Conservation (phyloP, 2,113 vertebrate species). For the Callospermophilus lateralis region DNA sequence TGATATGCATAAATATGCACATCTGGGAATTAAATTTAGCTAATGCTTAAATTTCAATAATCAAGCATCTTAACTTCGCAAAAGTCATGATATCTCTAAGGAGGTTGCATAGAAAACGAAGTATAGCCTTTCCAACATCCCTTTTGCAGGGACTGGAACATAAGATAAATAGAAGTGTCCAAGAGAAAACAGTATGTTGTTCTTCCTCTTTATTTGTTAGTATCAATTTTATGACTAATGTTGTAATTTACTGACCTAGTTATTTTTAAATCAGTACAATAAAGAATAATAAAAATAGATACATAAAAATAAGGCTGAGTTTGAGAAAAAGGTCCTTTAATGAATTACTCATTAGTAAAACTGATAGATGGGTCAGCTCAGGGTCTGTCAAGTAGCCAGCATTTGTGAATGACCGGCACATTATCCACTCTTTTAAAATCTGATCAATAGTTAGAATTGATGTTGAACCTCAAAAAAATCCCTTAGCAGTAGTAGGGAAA, state of each 20-base stretch:
- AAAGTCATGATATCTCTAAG: constrained; percentile 32
- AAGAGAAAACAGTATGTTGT: neutral
- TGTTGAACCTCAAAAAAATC: neutral
- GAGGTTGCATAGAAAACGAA: neutral
- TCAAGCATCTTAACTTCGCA: constrained; percentile 47
- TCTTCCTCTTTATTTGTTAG: neutral
- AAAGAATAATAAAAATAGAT: neutral
- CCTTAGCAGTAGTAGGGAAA: neutral
- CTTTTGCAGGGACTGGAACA: neutral
- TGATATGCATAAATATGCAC: constrained; percentile 67
- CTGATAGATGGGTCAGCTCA: neutral
- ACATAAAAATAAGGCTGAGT: neutral
- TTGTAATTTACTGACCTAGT: neutral
- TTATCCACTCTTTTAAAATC: neutral
- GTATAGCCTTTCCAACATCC: neutral
- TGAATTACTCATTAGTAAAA: neutral
- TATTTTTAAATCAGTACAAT: neutral
- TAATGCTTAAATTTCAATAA: constrained; percentile 59
- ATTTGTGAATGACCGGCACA: neutral
- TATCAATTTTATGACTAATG: neutral
- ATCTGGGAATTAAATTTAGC: constrained; percentile 58
- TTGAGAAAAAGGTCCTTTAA: neutral
- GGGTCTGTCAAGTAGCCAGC: neutral
- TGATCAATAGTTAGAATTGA: neutral
- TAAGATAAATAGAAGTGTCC: neutral